Conservation (phyloP, 23 tunicate genomes). For the Botrylloides violaceus region DNA sequence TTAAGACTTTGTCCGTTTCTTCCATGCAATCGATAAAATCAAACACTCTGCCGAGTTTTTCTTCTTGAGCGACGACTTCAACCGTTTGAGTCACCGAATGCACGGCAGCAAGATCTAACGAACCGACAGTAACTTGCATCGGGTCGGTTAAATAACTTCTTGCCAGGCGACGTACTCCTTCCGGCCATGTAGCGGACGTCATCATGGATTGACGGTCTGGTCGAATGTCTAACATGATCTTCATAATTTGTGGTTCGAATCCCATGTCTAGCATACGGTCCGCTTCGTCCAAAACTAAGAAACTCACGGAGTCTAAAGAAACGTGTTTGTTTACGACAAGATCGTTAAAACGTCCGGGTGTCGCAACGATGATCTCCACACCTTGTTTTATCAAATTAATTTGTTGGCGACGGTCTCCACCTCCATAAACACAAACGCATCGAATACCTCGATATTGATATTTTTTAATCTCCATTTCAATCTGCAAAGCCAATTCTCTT, state of each 20-base stretch:
- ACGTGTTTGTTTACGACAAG: slow-evolving; percentile 48
- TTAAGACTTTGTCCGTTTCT: slow-evolving; percentile 54
- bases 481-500: slow-evolving; percentile 93
- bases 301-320: slow-evolving; percentile 50
- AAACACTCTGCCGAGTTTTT: slow-evolving; percentile 49
- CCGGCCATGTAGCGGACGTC: slow-evolving; percentile 99
- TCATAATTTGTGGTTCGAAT: slow-evolving; percentile 90
- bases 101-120: slow-evolving; percentile 83
- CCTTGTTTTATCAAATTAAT: slow-evolving; percentile 53
- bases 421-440: slow-evolving; percentile 93
- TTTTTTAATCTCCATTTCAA: slow-evolving; percentile 74
- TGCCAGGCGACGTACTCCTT: slow-evolving; percentile 69
- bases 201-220: slow-evolving; percentile 92
- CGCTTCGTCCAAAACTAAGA: slow-evolving; percentile 94
- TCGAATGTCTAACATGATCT: slow-evolving; percentile 72
- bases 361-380: slow-evolving; percentile 89
- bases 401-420: slow-evolving; percentile 70
- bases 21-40: slow-evolving; percentile 56
- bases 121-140: slow-evolving; percentile 75
- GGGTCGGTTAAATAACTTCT: slow-evolving; percentile 68
- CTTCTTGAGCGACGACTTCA: slow-evolving; percentile 70
- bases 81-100: slow-evolving; percentile 82
- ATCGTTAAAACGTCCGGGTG: slow-evolving; percentile 96
- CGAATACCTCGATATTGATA: slow-evolving; percentile 64
- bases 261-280: slow-evolving; percentile 99